phyloP scores from a whole-genome alignment of 2,113 vertebrate species.

The Brachyhypopomus occidentalis region DNA sequence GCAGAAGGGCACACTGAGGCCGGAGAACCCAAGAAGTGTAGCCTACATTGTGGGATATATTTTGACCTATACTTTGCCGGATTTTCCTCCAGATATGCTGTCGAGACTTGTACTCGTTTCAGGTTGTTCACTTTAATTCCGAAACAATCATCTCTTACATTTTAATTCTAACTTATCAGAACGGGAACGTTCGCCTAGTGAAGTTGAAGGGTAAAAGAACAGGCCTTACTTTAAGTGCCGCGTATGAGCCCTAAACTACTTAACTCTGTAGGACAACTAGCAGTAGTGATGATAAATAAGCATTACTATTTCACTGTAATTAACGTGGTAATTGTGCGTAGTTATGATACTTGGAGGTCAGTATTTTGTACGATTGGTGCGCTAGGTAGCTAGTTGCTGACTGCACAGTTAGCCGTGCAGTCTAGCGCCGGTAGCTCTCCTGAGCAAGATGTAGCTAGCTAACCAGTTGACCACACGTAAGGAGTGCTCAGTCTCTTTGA shows the following conservation, averaged over 20 bases:
- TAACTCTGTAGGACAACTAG: too few relatives aligned
- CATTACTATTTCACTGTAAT: background rate
- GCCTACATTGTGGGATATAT: conserved; percentile 33
- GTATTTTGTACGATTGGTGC: background rate
- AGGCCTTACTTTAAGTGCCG: too few relatives aligned
- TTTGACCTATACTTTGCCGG: conserved; percentile 44
- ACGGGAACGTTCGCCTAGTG: too few relatives aligned
- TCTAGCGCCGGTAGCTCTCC: background rate
- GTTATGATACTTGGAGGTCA: background rate
- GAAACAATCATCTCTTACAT: background rate
- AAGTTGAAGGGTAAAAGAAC: too few relatives aligned
- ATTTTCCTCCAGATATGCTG: conserved; percentile 74
- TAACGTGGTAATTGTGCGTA: background rate
- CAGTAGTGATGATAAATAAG: background rate
- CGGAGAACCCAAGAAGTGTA: conserved; percentile 54
- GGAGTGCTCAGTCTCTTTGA: background rate
- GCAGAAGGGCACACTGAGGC: conserved; percentile 76
- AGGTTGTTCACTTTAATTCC: too few relatives aligned
- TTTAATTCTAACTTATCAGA: too few relatives aligned
- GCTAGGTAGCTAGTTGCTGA: background rate
- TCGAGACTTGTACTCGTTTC: conserved; percentile 72
- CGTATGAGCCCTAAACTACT: too few relatives aligned
- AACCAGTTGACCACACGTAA: background rate
- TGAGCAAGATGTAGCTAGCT: background rate
- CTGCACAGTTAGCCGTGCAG: background rate